Evolutionary conservation across 2,888 invertebrate genomes (phyloP).

Genomic region (Apantesis nais): DNA sequence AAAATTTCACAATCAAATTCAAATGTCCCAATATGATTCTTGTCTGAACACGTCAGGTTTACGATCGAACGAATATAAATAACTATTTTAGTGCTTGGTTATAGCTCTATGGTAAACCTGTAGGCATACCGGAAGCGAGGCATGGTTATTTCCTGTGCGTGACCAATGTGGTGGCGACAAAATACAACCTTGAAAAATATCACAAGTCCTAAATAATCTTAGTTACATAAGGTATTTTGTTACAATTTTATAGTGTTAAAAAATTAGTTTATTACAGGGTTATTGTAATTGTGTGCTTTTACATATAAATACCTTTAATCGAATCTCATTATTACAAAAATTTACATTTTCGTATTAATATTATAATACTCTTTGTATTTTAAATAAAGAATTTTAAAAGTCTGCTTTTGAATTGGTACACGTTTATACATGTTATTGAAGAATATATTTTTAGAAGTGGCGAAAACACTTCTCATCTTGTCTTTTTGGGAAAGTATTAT

Average conservation of each 20-base stretch:
- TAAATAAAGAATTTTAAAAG: background rate
- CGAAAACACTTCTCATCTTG: background rate
- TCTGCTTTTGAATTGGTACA: background rate
- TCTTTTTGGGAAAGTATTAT: background rate
- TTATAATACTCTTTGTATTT: background rate
- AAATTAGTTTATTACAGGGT: background rate
- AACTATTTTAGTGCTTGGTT: slow-evolving; percentile 21
- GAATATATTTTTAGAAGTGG: background rate
- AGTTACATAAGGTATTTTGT: background rate
- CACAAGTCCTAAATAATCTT: slow-evolving; percentile 24
- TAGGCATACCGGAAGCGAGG: slow-evolving; percentile 27
- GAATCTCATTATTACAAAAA: background rate
- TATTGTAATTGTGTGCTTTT: background rate
- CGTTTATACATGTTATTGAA: background rate
- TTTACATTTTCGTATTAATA: background rate
- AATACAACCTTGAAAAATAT: slow-evolving; percentile 22
- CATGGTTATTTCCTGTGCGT: slow-evolving; percentile 38
- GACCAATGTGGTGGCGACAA: slow-evolving; percentile 27
- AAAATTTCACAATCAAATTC: background rate
- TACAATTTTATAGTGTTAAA: background rate
- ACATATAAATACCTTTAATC: background rate
- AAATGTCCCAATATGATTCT: background rate
- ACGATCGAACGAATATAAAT: slow-evolving; percentile 33
- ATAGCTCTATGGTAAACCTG: slow-evolving; percentile 43
- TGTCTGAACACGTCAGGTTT: slow-evolving; percentile 21